Base-by-base conservation (phyloP, 53 echinoderm and acorn worm species). In the Arbacia lixula region DNA sequence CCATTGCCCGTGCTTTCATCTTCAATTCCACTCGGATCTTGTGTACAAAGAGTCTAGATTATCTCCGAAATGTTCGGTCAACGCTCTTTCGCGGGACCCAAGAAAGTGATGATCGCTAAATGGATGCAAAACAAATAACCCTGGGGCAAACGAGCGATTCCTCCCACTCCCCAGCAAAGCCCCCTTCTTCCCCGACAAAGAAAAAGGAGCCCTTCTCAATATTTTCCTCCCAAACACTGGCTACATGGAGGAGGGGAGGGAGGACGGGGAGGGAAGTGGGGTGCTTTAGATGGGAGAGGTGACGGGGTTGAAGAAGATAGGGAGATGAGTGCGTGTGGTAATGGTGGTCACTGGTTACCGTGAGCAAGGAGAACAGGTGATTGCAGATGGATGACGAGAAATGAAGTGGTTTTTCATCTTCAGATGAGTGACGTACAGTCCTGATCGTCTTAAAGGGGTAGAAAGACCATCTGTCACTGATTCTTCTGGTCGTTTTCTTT, bases 181-280 rank as follows among this genome's bases (percentile, higher is more conserved):
- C 40, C 69, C 43, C 69, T 29, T 43, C 69, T n/a, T n/a, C n/a
- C n/a, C n/a, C n/a, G n/a, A n/a, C n/a, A n/a, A n/a, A 16, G 69
- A 25, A 69, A 69, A 69, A 42, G 69, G 69, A 40, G 69, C n/a
- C n/a, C n/a, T n/a, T n/a, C n/a, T 33, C 69, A 69, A 69, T 69
- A 69, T 69, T 69, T 69, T 69, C 69, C 69, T 69, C 69, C 69
- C 69, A 69, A 69, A 69, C 69, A 69, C 30, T 36, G 69, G 25
- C 5, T 40, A 69, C 22, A 40, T 69, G 69, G 8, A 69, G 43
- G 43, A 43, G 28, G 43, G 14, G 40, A 29, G 69, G 43, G 43
- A 42, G 43, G 17, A 28, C 40, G 37, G 29, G 27, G 37, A 41
- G 11, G 22, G 66, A 6, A 38, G 12, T n/a, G n/a, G n/a, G n/a